These are phyloP conservation scores for Todiramphus saurophagus DNA, from an alignment of 2,113 vertebrate genomes.

Conservation along the genomic window DNA sequence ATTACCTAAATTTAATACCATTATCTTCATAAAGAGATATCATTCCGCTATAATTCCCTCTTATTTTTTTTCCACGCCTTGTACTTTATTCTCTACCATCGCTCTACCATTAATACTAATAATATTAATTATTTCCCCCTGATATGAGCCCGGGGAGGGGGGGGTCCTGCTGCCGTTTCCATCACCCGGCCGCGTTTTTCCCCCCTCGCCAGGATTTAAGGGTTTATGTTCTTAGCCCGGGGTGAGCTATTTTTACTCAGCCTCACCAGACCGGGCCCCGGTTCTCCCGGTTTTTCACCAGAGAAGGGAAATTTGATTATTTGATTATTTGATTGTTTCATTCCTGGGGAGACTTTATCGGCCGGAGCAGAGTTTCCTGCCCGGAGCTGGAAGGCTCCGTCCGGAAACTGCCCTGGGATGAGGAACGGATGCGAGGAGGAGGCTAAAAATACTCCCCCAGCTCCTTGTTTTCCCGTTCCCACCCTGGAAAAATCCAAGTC, in stretches of 20 bases:
- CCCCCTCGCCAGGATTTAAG: neutral
- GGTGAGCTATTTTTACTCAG: slow-evolving; percentile 53
- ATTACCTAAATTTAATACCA: neutral
- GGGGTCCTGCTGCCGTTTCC: neutral
- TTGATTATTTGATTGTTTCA: neutral
- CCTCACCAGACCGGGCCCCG: neutral
- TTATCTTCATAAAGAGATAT: accelerated
- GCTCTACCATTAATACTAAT: neutral
- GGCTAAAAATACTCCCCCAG: slow-evolving; percentile 41
- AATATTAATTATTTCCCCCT: neutral
- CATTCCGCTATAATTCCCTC: neutral
- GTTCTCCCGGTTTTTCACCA: neutral
- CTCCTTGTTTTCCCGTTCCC: neutral
- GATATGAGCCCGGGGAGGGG: too few species aligned
- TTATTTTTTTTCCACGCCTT: neutral
- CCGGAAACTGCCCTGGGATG: slow-evolving; percentile 14
- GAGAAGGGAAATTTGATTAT: neutral
- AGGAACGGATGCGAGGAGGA: neutral
- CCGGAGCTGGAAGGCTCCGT: slow-evolving; percentile 22
- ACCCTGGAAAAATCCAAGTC: neutral
- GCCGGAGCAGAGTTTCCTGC: slow-evolving; percentile 55
- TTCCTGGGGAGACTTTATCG: slow-evolving; percentile 55
- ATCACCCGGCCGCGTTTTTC: neutral
- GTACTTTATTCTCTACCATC: neutral
- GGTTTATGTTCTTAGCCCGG: slow-evolving; percentile 52